A percentile compares a stretch with the other conserved stretches of the same genome.
These are phyloP conservation scores for Pedionomus torquatus DNA, from an alignment of 2,113 vertebrate species.

Conservation along the genomic window DNA sequence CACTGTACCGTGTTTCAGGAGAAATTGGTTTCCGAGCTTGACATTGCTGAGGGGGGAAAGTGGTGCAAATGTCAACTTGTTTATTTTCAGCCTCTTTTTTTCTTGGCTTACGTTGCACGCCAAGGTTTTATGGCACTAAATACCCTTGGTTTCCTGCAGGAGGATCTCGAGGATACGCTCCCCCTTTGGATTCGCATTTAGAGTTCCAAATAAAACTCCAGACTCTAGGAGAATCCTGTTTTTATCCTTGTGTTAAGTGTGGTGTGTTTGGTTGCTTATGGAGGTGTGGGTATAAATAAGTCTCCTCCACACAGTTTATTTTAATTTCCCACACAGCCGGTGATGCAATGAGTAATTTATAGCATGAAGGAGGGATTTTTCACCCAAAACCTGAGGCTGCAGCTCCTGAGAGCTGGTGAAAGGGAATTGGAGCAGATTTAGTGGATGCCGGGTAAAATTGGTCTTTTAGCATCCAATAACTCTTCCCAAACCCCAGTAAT, in stretches of 20 bases:
- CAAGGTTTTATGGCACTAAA: background rate
- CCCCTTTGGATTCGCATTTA: background rate
- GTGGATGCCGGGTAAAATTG: background rate
- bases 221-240: background rate
- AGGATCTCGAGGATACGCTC: background rate
- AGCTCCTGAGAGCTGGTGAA: background rate
- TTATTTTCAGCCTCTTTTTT: background rate
- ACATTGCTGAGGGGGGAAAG: background rate
- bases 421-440: background rate
- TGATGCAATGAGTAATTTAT: background rate
- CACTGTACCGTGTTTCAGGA: background rate
- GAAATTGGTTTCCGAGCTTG: background rate
- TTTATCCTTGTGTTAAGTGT: background rate
- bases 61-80: background rate
- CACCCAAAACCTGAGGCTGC: background rate
- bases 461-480: background rate
- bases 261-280: no score
- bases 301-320: background rate
- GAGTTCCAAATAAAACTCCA: background rate
- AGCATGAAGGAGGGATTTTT: background rate
- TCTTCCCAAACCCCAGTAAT: background rate
- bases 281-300: background rate
- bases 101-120: fast-evolving
- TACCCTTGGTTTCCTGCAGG: background rate
- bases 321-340: background rate